Evolutionary conservation across 2,797 vertebrate genomes (phyloP), one percentile per base, ranked within the genome.

Genomic region (Pipistrellus pipistrellus): DNA sequence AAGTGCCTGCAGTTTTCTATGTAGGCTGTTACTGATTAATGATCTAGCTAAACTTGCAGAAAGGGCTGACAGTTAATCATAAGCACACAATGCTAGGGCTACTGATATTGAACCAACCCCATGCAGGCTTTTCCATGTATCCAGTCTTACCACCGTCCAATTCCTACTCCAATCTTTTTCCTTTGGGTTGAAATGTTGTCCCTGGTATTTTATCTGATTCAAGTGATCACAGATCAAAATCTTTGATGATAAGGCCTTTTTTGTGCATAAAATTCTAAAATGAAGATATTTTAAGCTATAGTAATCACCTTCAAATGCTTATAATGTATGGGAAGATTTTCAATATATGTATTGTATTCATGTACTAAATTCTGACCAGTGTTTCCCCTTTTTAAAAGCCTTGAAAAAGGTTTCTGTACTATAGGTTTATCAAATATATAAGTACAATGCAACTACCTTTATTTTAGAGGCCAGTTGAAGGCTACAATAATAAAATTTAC

Each of bases 241-340:
- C 35, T 72, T 20, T 51, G 9, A 94, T 95, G 90, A 93, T 78
- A 95, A 90, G 90, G 68, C 94, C 93, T 90, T 97, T 98, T 98
- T 97, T 97, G 73, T 97, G 95, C 95, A 88, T 98, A 97, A 93
- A 85, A 87, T 89, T 96, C 96, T 96, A 93, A 98, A 98, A 97
- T 82, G 96, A 97, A 98, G 69, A 95, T 96, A 96, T 93, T 97
- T 94, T 76, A 97, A 91, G 95, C 97, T 97, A 83, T 92, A 95
- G 85, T 95, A 94, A 89, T 81, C 87, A 97, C 89, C 95, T 97
- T 94, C 95, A 95, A 84, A 51, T 97, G 98, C 97, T 98, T 97
- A 85, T 96, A 12, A 97, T 55, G 11, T 69, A 11, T 73, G 90
- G 59, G 82, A 85, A 96, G 44, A 66, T 95, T 97, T 97, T 96